phyloP scores from a whole-genome alignment of 2,888 invertebrate genomes.

The Coelinius sp. region DNA sequence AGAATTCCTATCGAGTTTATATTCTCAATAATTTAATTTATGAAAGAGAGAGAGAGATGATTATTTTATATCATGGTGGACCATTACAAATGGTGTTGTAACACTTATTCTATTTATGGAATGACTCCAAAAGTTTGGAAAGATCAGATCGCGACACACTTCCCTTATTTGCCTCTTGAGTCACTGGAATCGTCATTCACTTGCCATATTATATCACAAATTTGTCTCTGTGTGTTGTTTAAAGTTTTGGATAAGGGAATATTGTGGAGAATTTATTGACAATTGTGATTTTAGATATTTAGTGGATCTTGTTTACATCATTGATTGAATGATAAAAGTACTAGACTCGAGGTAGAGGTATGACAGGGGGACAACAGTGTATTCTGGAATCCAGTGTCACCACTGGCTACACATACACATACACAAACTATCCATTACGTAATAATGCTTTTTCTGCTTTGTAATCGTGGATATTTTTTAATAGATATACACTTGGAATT shows the following conservation, averaged over 20 bases:
- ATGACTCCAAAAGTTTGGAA: conserved; percentile 53
- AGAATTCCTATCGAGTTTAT: neutral
- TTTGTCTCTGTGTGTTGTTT: neutral
- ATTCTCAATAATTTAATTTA: neutral
- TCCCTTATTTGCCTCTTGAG: conserved; percentile 57
- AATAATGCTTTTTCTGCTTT: conserved; percentile 45
- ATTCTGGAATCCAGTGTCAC: conserved; percentile 34
- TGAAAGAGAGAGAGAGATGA: neutral
- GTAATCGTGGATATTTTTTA: conserved; percentile 45
- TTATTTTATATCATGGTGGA: conserved; percentile 1
- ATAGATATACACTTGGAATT: conserved; percentile 31
- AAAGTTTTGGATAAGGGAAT: neutral
- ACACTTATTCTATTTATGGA: conserved; percentile 40
- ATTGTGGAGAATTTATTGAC: neutral
- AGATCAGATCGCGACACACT: conserved; percentile 56
- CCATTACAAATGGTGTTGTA: conserved; percentile 28
- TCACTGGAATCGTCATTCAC: conserved; percentile 48
- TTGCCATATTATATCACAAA: conserved; percentile 43
- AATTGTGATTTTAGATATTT: neutral
- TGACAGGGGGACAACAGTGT: neutral
- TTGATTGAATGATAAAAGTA: conserved; percentile 1
- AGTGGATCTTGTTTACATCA: conserved; percentile 11
- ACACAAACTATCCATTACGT: conserved; percentile 38
- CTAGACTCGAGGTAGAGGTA: neutral
- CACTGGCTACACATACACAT: neutral